A percentile compares a stretch with the other conserved stretches of the same genome.
Conservation (phyloP, 1,140 invertebrate species). For the Charaxes varanes region DNA sequence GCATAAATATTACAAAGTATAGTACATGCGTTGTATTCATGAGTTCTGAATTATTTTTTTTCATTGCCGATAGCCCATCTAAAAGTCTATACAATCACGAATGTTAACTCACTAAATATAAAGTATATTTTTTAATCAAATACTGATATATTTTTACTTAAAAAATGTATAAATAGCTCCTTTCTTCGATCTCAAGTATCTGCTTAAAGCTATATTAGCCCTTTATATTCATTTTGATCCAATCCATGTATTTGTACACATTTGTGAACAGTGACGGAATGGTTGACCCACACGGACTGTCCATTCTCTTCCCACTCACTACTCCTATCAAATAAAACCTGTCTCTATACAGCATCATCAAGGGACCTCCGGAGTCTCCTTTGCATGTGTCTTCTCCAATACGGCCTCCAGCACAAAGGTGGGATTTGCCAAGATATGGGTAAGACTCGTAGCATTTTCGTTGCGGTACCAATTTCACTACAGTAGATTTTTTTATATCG, state of each 20-base stretch:
- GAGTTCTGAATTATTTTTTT: too few species aligned
- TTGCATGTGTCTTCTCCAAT: constrained; percentile 57
- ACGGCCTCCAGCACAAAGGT: constrained; percentile 50
- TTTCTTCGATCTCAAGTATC: too few species aligned
- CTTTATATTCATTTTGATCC: constrained; percentile 43
- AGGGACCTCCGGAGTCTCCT: constrained; percentile 57
- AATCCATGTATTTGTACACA: constrained; percentile 49
- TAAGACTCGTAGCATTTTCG: constrained; percentile 39
- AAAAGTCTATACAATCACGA: too few species aligned
- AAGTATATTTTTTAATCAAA: too few species aligned
- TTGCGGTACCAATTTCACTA: constrained; percentile 46
- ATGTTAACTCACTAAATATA: too few species aligned
- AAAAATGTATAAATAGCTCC: too few species aligned
- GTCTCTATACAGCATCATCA: constrained; percentile 50
- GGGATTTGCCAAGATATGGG: constrained; percentile 28
- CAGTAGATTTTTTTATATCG: constrained; percentile 52
- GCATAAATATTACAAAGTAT: too few species aligned
- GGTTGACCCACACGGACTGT: constrained; percentile 48
- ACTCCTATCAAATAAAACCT: constrained; percentile 49
- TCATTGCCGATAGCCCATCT: too few species aligned
- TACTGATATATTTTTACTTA: too few species aligned
- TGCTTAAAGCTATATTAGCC: constrained; percentile 28
- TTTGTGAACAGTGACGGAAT: constrained; percentile 60
- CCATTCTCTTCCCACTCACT: constrained; percentile 56
- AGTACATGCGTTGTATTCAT: too few species aligned